These are phyloP conservation scores for Pogonomyrmex barbatus DNA, from an alignment of 1,140 invertebrate species.

Conservation along the genomic window DNA sequence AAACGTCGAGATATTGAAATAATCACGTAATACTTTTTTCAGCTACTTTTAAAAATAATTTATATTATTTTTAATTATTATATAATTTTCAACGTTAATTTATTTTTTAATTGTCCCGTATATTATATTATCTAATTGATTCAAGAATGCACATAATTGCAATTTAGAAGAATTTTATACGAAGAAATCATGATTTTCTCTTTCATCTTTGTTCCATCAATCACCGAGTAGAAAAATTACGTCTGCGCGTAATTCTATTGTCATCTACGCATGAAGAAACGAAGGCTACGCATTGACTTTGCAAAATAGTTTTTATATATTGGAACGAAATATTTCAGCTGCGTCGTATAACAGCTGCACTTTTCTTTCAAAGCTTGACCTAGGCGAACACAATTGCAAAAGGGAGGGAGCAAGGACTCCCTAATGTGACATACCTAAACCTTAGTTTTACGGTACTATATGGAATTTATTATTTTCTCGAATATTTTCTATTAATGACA, in stretches of 20 bases:
- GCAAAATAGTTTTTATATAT: constrained; percentile 6
- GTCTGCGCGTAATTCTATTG: constrained; percentile 9
- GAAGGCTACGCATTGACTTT: constrained; percentile 4
- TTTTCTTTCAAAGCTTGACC: constrained; percentile 28
- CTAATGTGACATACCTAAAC: background rate
- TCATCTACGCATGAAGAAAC: constrained; percentile 5
- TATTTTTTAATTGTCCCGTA: background rate
- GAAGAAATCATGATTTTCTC: background rate
- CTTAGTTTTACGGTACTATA: background rate
- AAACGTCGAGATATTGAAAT: background rate
- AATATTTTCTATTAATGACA: background rate
- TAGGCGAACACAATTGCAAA: constrained; percentile 34
- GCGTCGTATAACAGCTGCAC: constrained; percentile 38
- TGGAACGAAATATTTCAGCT: constrained; percentile 41
- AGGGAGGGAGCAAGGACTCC: background rate
- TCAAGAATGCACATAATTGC: background rate
- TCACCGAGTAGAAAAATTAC: background rate
- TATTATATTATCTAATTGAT: background rate
- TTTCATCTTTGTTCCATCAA: background rate
- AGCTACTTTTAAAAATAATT: background rate
- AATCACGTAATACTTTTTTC: background rate
- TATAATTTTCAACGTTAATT: background rate
- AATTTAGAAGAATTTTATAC: background rate
- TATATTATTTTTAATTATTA: background rate
- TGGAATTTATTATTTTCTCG: background rate